phyloP scores from a whole-genome alignment of 2,113 vertebrate species.

The Fregata magnificens region DNA sequence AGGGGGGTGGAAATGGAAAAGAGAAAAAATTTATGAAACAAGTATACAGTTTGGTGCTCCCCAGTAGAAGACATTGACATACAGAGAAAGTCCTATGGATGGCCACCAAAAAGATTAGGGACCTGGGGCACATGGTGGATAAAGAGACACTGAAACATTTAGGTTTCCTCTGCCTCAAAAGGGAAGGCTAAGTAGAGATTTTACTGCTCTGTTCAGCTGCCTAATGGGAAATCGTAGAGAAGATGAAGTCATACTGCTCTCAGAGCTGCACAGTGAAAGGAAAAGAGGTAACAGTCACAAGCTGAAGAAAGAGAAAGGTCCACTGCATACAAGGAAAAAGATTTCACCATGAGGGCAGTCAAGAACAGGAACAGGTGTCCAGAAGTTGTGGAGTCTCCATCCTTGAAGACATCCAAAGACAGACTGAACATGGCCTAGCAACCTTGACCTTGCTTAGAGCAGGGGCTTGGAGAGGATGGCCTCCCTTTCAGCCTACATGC shows the following conservation, averaged over 20 bases:
- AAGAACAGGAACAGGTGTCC: not conserved
- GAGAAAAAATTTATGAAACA: not conserved
- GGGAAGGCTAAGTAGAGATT: not conserved
- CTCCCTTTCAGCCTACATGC: not conserved
- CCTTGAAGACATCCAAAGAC: not conserved
- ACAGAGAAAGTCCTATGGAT: not conserved
- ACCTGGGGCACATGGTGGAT: not conserved
- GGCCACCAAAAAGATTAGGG: not conserved
- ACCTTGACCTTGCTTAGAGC: not conserved
- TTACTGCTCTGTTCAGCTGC: not conserved
- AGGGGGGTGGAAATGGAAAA: fast-evolving
- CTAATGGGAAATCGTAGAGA: not conserved
- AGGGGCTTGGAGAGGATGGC: not conserved
- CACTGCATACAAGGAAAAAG: not conserved
- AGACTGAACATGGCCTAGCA: not conserved
- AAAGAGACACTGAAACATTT: not conserved
- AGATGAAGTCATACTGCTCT: not conserved
- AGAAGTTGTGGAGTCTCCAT: not conserved
- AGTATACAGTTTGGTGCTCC: not conserved
- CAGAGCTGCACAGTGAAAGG: not conserved
- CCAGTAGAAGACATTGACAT: not conserved
- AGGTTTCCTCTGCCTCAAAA: not conserved
- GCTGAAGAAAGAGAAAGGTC: not conserved
- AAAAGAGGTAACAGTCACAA: not conserved
- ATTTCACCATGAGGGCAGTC: not conserved